Percentiles rank a stretch among this genome's conserved stretches.
These are phyloP conservation scores for Halcyon senegalensis DNA, from an alignment of 2,113 vertebrate genomes.

Conservation along the genomic window DNA sequence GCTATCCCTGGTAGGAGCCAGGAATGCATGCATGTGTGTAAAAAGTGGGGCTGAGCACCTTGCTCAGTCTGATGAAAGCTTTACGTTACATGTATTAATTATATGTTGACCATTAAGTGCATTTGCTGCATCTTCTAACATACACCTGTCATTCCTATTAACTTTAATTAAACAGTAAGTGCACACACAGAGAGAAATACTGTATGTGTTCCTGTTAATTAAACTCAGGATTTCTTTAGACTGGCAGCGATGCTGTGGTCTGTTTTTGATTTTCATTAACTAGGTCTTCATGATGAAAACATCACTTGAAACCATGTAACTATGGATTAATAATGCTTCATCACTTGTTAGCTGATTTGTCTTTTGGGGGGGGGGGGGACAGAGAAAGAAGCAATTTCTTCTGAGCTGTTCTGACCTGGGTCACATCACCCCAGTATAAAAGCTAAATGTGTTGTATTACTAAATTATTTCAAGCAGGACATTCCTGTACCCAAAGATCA, in stretches of 20 bases:
- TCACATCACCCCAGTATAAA: not conserved
- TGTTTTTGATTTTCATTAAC: not conserved
- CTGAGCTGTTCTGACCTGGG: not conserved
- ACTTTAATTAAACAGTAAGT: not conserved
- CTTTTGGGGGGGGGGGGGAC: no score
- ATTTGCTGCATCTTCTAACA: not conserved
- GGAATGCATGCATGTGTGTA: not conserved
- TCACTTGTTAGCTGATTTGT: not conserved
- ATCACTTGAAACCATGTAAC: not conserved
- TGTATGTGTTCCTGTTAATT: not conserved
- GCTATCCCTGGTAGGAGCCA: fast-evolving
- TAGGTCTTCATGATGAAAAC: not conserved
- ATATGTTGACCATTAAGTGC: not conserved
- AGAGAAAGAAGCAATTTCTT: not conserved
- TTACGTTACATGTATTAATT: not conserved
- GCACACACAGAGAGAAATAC: not conserved
- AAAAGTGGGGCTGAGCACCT: not conserved
- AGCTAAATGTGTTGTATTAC: not conserved
- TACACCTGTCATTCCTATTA: not conserved
- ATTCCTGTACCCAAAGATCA: not conserved
- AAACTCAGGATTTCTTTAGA: not conserved
- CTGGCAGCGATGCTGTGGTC: not conserved
- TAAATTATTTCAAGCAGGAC: not conserved
- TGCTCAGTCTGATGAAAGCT: not conserved
- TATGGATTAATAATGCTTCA: not conserved